A percentile compares a stretch with the other conserved stretches of the same genome.
phyloP scores from a whole-genome alignment of 1,140 invertebrate genomes.

The Cyrtorhinus lividipennis region DNA sequence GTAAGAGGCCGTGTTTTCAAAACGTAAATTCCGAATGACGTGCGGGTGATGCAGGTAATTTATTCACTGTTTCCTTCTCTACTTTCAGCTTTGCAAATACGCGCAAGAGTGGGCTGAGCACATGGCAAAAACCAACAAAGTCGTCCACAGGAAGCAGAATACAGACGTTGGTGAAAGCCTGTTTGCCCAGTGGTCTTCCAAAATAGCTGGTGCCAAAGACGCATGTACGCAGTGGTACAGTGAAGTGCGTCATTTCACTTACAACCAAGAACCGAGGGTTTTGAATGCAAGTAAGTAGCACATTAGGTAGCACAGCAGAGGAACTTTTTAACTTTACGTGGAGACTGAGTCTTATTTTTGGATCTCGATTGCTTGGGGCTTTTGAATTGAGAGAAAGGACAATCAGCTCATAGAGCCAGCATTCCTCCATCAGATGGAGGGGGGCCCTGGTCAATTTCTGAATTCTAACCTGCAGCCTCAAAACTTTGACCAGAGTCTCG shows the following conservation, averaged over 20 bases:
- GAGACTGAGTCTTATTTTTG: too few species aligned
- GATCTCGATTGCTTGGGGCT: too few species aligned
- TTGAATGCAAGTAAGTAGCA: slow-evolving; percentile 16
- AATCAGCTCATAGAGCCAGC: too few species aligned
- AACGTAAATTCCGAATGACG: too few species aligned
- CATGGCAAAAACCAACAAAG: slow-evolving; percentile 48
- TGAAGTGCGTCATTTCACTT: slow-evolving; percentile 41
- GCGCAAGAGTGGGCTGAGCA: slow-evolving; percentile 59
- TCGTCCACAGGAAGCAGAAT: slow-evolving; percentile 46
- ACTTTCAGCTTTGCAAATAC: slow-evolving; percentile 33
- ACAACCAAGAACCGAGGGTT: slow-evolving; percentile 37
- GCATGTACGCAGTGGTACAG: slow-evolving; percentile 53
- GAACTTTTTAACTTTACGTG: background rate
- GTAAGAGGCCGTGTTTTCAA: too few species aligned
- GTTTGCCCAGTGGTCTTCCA: slow-evolving; percentile 41
- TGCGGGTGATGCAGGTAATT: too few species aligned
- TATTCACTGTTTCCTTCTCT: too few species aligned
- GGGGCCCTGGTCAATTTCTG: too few species aligned
- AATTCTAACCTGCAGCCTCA: too few species aligned
- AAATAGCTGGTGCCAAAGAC: slow-evolving; percentile 46
- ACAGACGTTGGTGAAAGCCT: slow-evolving; percentile 44
- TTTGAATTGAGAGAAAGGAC: too few species aligned
- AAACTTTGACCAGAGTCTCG: too few species aligned
- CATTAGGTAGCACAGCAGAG: background rate
- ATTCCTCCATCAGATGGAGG: too few species aligned